phyloP scores from a whole-genome alignment of 2,888 invertebrate genomes.

The Dascillus cervinus region DNA sequence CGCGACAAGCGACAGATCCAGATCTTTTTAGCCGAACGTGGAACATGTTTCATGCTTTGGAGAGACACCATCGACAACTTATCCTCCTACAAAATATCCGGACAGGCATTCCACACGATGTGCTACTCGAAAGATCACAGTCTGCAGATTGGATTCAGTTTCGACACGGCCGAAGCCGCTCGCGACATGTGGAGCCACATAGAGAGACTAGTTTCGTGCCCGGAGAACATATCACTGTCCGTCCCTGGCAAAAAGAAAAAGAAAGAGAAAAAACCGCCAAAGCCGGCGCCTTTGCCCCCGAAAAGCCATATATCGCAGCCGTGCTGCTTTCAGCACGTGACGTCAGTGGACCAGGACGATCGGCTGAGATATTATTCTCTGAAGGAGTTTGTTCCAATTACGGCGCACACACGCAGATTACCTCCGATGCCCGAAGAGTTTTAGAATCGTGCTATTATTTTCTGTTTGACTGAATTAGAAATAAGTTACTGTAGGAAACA shows the following conservation, averaged over 20 bases:
- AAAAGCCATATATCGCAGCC: slow-evolving; percentile 79
- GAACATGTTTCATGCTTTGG: slow-evolving; percentile 77
- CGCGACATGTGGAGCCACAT: slow-evolving; percentile 62
- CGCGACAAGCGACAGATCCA: slow-evolving; percentile 52
- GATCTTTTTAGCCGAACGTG: slow-evolving; percentile 43
- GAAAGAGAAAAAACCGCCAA: slow-evolving; percentile 47
- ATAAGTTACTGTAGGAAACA: too few relatives aligned
- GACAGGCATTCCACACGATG: slow-evolving; percentile 75
- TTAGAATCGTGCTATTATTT: too few relatives aligned
- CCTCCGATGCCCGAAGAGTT: slow-evolving; percentile 15
- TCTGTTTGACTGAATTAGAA: too few relatives aligned
- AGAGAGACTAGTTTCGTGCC: slow-evolving; percentile 63
- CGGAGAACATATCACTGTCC: slow-evolving; percentile 69
- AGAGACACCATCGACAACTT: slow-evolving; percentile 73
- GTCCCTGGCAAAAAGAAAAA: slow-evolving; percentile 46
- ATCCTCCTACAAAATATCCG: slow-evolving; percentile 62
- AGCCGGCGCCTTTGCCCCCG: slow-evolving; percentile 57
- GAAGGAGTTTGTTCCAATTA: slow-evolving; percentile 52
- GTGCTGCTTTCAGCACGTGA: slow-evolving; percentile 78
- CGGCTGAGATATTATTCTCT: slow-evolving; percentile 58
- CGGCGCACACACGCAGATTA: slow-evolving; percentile 18
- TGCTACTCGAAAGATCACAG: slow-evolving; percentile 70
- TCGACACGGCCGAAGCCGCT: slow-evolving; percentile 67
- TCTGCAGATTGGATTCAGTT: slow-evolving; percentile 69
- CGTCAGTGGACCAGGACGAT: slow-evolving; percentile 64